Conservation (phyloP, 2,113 vertebrate genomes). For the Ictidomys tridecemlineatus region DNA sequence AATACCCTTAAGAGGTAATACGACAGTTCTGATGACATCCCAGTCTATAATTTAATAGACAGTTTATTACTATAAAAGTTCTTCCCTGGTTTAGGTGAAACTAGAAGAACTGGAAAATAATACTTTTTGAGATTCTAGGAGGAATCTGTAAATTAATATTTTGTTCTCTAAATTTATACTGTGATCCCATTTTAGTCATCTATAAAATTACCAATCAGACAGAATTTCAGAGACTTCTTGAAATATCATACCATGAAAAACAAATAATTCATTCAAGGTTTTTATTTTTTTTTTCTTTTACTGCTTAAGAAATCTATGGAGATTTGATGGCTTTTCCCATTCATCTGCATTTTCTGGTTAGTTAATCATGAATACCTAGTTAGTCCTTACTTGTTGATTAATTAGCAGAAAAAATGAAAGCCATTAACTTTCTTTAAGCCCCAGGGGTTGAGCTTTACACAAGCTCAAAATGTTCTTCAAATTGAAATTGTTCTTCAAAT, state of each 20-base stretch:
- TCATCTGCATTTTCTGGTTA: background rate
- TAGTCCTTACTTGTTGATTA: background rate
- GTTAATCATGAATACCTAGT: background rate
- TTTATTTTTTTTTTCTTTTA: background rate
- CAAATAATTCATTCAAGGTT: background rate
- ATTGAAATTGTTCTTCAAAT: background rate
- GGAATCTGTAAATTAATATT: constrained; percentile 17
- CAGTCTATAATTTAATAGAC: background rate
- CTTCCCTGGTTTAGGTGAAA: background rate
- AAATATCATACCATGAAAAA: constrained; percentile 46
- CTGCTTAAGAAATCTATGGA: background rate
- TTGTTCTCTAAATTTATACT: background rate
- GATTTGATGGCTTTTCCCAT: background rate
- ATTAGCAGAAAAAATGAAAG: constrained; percentile 29
- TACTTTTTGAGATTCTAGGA: background rate
- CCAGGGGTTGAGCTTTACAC: background rate
- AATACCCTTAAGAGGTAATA: background rate
- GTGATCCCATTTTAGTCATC: background rate
- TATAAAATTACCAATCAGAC: constrained; percentile 2
- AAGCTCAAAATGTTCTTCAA: background rate
- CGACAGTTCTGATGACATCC: background rate
- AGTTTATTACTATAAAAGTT: background rate
- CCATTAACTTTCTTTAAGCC: background rate
- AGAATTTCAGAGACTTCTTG: background rate
- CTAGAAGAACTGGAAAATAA: background rate